phyloP scores from a whole-genome alignment of 2,888 invertebrate species.

The Germaria angustata region DNA sequence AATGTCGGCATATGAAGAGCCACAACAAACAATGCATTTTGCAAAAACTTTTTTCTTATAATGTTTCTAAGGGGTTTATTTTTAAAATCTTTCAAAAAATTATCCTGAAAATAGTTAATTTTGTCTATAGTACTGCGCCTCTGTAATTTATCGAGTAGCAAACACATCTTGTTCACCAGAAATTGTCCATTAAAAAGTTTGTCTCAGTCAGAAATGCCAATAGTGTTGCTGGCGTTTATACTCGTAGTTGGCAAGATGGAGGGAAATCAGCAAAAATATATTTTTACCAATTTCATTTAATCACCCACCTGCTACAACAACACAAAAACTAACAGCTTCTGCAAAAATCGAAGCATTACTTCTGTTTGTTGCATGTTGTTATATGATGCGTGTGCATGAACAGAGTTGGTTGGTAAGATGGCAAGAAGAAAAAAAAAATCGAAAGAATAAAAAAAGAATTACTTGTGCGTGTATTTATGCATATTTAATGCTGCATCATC shows the following conservation, averaged over 20 bases:
- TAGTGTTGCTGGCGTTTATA: slow-evolving; percentile 19
- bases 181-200: neutral
- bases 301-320: slow-evolving; percentile 71
- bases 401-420: slow-evolving; percentile 24
- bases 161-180: neutral
- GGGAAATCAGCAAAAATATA: slow-evolving; percentile 4
- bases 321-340: slow-evolving; percentile 62
- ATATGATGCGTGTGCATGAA: slow-evolving; percentile 60
- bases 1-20: too few species aligned
- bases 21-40: too few species aligned
- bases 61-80: too few species aligned
- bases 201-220: slow-evolving; percentile 12
- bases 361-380: slow-evolving; percentile 62
- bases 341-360: slow-evolving; percentile 54
- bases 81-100: too few species aligned
- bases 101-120: neutral
- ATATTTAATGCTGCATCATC: slow-evolving; percentile 63
- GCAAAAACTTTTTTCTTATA: too few species aligned
- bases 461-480: slow-evolving; percentile 65
- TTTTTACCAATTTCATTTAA: slow-evolving; percentile 66
- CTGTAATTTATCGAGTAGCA: slow-evolving; percentile 33
- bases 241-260: slow-evolving; percentile 41
- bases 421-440: neutral
- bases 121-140: slow-evolving; percentile 8
- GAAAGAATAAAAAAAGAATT: neutral